Percentiles rank a stretch among this genome's conserved stretches.
Evolutionary conservation across 1,140 invertebrate genomes (phyloP).

Genomic region (Eupeodes corollae): DNA sequence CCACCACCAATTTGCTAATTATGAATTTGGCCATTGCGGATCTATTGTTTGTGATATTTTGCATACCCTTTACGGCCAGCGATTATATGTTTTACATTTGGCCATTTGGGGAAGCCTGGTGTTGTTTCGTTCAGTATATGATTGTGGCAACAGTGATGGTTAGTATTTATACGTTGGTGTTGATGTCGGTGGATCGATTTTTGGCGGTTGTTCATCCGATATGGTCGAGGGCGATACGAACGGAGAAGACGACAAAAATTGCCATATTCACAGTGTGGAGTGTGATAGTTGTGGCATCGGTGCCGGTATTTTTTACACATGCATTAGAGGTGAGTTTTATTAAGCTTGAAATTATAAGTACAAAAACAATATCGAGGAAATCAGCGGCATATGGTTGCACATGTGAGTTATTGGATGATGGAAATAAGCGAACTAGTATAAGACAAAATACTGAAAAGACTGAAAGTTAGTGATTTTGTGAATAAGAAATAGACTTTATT

Average conservation of each 20-base stretch:
- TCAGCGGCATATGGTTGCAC: no score
- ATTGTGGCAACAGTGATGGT: slow-evolving; percentile 87
- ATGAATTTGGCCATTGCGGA: slow-evolving; percentile 81
- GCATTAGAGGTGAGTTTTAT: slow-evolving; percentile 46
- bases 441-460: no score
- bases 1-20: slow-evolving; percentile 86
- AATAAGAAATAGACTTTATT: no score
- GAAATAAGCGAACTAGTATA: no score
- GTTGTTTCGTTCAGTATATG: slow-evolving; percentile 63
- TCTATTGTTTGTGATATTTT: slow-evolving; percentile 87
- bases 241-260: slow-evolving; percentile 65
- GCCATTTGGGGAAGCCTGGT: slow-evolving; percentile 85
- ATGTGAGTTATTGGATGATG: no score
- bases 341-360: background rate
- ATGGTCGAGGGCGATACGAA: slow-evolving; percentile 65
- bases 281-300: slow-evolving; percentile 59
- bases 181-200: slow-evolving; percentile 92
- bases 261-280: slow-evolving; percentile 73
- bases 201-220: slow-evolving; percentile 91
- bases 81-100: slow-evolving; percentile 75
- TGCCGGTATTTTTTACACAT: slow-evolving; percentile 65
- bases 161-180: slow-evolving; percentile 87
- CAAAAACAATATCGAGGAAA: background rate
- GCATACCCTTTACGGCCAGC: slow-evolving; percentile 80
- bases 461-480: no score